Evolutionary conservation across 1,140 invertebrate genomes (phyloP).

Genomic region (Trichonephila inaurata): DNA sequence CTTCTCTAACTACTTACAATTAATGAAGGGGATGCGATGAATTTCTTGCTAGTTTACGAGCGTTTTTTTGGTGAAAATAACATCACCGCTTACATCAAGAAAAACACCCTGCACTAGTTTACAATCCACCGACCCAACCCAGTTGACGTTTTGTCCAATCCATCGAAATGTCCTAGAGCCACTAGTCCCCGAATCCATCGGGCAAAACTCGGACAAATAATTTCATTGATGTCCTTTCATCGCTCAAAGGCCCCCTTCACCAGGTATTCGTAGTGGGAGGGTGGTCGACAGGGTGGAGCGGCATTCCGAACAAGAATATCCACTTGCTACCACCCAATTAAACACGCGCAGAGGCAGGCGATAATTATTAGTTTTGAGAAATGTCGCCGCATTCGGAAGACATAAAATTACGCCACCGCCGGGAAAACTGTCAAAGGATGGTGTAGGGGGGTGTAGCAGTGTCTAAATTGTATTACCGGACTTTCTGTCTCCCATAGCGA

Average conservation of each 20-base stretch:
- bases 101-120: not conserved
- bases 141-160: too few relatives aligned
- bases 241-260: slow-evolving; percentile 37
- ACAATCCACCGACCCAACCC: too few relatives aligned
- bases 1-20: too few relatives aligned
- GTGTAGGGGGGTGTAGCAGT: not conserved
- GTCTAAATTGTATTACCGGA: slow-evolving; percentile 71
- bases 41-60: too few relatives aligned
- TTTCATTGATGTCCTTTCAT: slow-evolving; percentile 73
- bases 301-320: slow-evolving; percentile 69
- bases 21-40: too few relatives aligned
- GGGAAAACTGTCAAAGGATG: slow-evolving; percentile 33
- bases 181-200: not conserved
- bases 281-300: not conserved
- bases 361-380: slow-evolving; percentile 76
- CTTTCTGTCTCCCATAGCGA: slow-evolving; percentile 2
- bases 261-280: slow-evolving; percentile 34
- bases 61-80: too few relatives aligned
- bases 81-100: too few relatives aligned
- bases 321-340: slow-evolving; percentile 74
- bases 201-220: slow-evolving; percentile 49
- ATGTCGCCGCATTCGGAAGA: slow-evolving; percentile 70
- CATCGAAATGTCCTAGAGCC: not conserved
- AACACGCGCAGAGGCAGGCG: slow-evolving; percentile 38
- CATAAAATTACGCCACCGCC: slow-evolving; percentile 62